Base-by-base conservation (phyloP, 2,888 invertebrate genomes). In the Ophion costatus region DNA sequence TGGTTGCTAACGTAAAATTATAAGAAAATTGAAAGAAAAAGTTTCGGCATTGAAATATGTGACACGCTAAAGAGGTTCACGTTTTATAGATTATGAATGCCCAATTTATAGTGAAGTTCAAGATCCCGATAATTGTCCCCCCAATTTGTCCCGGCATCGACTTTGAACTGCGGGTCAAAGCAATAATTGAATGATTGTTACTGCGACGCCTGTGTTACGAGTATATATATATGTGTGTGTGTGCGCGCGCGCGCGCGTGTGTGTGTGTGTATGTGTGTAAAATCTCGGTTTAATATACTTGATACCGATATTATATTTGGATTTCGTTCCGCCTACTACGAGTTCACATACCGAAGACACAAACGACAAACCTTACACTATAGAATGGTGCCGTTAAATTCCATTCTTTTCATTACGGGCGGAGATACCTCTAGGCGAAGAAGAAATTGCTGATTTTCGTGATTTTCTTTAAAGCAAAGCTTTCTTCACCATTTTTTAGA, bases 131-230 rank as follows among this genome's bases (percentile, higher is more conserved):
- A 14, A 22, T 56, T 14, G 24, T 75, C 57, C 14, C 38, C 11
- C 59, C 24, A 5, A 64, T 56, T 59, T 51, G 69, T 61, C 81
- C 76, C 63, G 38, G 63, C 51, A 51, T 76, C 56, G 64, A 76
- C 61, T 69, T 61, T 75, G 14, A 76, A 76, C 70, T 76, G 33
- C 61, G 61, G 74, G 80, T 74, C 74, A 67, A 51, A 81, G 76
- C 77, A 69, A 57, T 76, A 77, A 82, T 82, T 77, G 76, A 66
- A 82, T 56, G 57, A 82, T 82, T 66, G 71, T 76, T 45, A 20
- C 64, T 20, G 76, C 64, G 70, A 14, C 14, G 51, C 51, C n/a
- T n/a, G 11, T 45, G 45, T 45, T 11, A 11, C 14, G 45, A 45
- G 45, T 45, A 14, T 45, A 45, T 2, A 11, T 33, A 33, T 33